phyloP scores from a whole-genome alignment of 2,888 invertebrate genomes.

The Oligia latruncula region DNA sequence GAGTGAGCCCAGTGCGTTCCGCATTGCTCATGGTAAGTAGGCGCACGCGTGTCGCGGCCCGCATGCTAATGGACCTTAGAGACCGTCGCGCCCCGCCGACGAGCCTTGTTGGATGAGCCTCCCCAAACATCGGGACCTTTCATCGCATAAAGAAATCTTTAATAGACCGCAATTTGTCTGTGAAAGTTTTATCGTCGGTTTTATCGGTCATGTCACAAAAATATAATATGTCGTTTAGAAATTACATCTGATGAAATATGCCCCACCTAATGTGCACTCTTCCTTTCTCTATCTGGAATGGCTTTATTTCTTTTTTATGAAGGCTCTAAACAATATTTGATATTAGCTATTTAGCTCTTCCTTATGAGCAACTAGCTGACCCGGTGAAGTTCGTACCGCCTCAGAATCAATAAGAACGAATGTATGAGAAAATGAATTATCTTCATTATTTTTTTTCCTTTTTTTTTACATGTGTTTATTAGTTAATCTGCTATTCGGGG shows the following conservation, averaged over 20 bases:
- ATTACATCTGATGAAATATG: slow-evolving; percentile 40
- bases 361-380: background rate
- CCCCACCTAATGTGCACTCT: background rate
- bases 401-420: background rate
- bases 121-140: slow-evolving; percentile 82
- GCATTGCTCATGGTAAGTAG: slow-evolving; percentile 89
- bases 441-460: background rate
- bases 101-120: slow-evolving; percentile 82
- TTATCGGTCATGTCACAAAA: slow-evolving; percentile 70
- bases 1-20: slow-evolving; percentile 86
- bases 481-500: background rate
- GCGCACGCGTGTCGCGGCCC: slow-evolving; percentile 75
- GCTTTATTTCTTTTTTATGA: slow-evolving; percentile 11
- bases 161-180: slow-evolving; percentile 81
- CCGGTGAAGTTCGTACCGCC: background rate
- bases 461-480: background rate
- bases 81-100: slow-evolving; percentile 69
- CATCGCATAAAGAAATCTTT: slow-evolving; percentile 82
- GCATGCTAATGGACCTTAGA: slow-evolving; percentile 84
- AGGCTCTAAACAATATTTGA: background rate
- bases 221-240: slow-evolving; percentile 51
- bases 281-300: slow-evolving; percentile 18
- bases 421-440: background rate
- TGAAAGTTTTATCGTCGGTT: slow-evolving; percentile 82
- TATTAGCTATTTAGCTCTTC: background rate